A percentile compares a stretch with the other conserved stretches of the same genome.
Conservation (phyloP, 1,140 invertebrate genomes). For the Drosophila seguyi region DNA sequence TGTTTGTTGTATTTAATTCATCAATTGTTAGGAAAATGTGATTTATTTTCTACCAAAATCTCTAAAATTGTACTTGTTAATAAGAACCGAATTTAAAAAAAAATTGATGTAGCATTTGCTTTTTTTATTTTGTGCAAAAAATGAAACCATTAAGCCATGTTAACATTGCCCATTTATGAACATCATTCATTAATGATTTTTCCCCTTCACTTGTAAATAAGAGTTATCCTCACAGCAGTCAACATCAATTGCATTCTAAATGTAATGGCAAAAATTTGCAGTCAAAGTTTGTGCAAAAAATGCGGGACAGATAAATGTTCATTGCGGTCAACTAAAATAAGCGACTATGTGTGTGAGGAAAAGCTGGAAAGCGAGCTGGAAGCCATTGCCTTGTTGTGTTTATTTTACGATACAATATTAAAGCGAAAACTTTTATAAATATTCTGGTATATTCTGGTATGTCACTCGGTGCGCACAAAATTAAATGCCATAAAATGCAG, state of each 20-base stretch:
- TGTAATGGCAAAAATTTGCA: constrained; percentile 30
- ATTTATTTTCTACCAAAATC: no score
- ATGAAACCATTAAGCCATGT: not conserved
- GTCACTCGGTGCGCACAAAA: constrained; percentile 35
- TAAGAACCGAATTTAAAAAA: not conserved
- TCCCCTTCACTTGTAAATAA: constrained; percentile 26
- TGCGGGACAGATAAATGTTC: constrained; percentile 30
- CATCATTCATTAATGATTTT: constrained; percentile 21
- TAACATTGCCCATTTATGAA: constrained; percentile 15
- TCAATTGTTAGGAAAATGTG: no score
- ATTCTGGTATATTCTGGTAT: constrained; percentile 21
- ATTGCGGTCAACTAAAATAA: constrained; percentile 43
- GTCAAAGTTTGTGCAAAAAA: constrained; percentile 36
- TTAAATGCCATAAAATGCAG: constrained; percentile 73
- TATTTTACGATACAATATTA: constrained; percentile 57
- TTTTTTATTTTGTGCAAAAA: not conserved
- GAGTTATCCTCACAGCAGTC: constrained; percentile 13
- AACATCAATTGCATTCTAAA: constrained; percentile 27
- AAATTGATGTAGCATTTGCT: not conserved
- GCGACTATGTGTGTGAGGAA: constrained; percentile 5
- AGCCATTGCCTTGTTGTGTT: constrained; percentile 35
- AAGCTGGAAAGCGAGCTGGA: constrained; percentile 2
- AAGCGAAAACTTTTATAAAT: constrained; percentile 37
- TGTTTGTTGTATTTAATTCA: no score
- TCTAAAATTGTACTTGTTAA: no score